A percentile compares a stretch with the other conserved stretches of the same genome.
Conservation (phyloP, 2,888 invertebrate species). For the Cylindroiulus punctatus region DNA sequence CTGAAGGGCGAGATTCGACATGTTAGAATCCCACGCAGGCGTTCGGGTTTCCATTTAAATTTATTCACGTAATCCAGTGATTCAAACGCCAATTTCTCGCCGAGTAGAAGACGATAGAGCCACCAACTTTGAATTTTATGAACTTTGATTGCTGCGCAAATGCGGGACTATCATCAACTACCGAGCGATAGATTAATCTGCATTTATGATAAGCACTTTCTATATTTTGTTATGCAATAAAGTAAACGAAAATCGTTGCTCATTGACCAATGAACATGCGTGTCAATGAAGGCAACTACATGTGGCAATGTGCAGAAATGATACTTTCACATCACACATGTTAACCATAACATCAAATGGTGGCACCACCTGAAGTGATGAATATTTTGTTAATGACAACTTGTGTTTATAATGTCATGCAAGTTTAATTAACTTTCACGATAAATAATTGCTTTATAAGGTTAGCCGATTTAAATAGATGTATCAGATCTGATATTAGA, state of each 20-base stretch:
- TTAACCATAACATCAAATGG: too few relatives aligned
- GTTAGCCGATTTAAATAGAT: too few relatives aligned
- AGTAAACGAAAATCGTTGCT: background rate
- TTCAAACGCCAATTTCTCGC: background rate
- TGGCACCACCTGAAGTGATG: too few relatives aligned
- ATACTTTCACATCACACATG: too few relatives aligned
- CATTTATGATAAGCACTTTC: background rate
- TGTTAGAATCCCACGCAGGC: background rate
- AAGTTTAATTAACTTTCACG: too few relatives aligned
- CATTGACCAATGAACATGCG: background rate
- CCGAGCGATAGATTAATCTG: background rate
- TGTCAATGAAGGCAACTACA: too few relatives aligned
- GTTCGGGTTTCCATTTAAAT: conserved; percentile 9
- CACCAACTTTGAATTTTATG: background rate
- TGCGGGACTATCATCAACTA: background rate
- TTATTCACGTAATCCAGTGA: conserved; percentile 7
- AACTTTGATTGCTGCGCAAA: background rate
- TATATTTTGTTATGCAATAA: background rate
- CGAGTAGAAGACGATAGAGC: background rate
- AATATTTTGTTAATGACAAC: too few relatives aligned
- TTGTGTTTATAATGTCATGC: too few relatives aligned
- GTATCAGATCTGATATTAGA: too few relatives aligned
- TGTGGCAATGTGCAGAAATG: too few relatives aligned
- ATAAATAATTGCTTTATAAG: too few relatives aligned
- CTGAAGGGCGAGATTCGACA: background rate